phyloP scores from a whole-genome alignment of 2,113 vertebrate species.

The Cygnus buccinator region DNA sequence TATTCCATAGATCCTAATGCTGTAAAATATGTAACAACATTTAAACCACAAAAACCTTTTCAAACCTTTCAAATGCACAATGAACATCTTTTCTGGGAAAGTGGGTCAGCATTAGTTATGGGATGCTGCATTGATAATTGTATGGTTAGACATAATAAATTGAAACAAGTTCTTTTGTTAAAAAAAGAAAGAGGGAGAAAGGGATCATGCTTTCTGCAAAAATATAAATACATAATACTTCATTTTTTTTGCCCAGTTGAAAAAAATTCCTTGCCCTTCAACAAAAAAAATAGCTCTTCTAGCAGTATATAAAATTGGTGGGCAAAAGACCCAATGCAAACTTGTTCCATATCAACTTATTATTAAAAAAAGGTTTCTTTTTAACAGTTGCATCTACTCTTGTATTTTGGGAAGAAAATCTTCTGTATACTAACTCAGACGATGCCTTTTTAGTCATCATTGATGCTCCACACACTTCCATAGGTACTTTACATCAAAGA shows the following conservation, averaged over 20 bases:
- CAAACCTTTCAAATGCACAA: constrained; percentile 83
- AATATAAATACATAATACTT: constrained; percentile 47
- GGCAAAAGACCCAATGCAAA: constrained; percentile 28
- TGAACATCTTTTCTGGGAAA: constrained; percentile 78
- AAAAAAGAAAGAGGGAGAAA: constrained; percentile 50
- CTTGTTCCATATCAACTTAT: neutral
- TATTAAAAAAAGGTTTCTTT: neutral
- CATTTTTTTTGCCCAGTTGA: neutral
- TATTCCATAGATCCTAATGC: constrained; percentile 97
- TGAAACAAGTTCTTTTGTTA: constrained; percentile 66
- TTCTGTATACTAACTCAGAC: neutral
- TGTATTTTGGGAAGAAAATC: neutral
- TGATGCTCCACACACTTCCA: neutral
- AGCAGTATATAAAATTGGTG: neutral
- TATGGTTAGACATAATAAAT: constrained; percentile 73
- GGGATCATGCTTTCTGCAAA: constrained; percentile 68
- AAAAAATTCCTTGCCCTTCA: constrained; percentile 1
- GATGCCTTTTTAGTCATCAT: neutral
- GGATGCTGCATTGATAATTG: constrained; percentile 67
- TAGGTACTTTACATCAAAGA: neutral
- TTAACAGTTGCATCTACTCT: neutral
- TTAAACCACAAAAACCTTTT: constrained; percentile 91
- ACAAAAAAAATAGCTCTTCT: constrained; percentile 25
- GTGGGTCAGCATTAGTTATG: constrained; percentile 76
- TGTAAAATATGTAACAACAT: constrained; percentile 98